Evolutionary conservation across 2,888 invertebrate genomes (phyloP).

Genomic region (Anoncus sp.): DNA sequence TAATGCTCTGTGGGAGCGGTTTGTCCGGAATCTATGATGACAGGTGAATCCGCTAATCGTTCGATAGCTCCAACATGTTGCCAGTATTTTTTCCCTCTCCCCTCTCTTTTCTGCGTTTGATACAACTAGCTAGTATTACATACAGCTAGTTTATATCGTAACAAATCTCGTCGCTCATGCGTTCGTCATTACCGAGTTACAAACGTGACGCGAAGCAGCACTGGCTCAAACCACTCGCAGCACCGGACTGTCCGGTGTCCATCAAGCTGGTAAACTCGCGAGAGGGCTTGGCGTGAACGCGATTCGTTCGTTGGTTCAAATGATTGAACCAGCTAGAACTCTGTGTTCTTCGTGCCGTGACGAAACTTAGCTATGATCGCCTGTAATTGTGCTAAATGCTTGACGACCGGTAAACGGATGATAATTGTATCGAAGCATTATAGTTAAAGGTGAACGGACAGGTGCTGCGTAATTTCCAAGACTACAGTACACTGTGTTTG

Average conservation of each 20-base stretch:
- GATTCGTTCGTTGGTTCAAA: conserved; percentile 13
- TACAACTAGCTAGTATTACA: conserved; percentile 36
- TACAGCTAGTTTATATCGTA: conserved; percentile 36
- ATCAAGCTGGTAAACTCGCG: conserved; percentile 40
- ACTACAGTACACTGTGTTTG: neutral
- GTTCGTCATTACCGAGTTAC: conserved; percentile 39
- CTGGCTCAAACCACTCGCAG: conserved; percentile 13
- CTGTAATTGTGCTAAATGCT: conserved; percentile 80
- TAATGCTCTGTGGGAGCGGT: conserved; percentile 75
- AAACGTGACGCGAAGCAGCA: conserved; percentile 28
- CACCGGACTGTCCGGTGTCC: conserved; percentile 35
- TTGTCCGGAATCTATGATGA: conserved; percentile 76
- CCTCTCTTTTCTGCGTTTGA: conserved; percentile 10
- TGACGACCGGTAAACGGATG: conserved; percentile 81
- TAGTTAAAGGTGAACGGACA: conserved; percentile 51
- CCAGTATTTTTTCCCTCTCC: conserved; percentile 10
- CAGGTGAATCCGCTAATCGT: conserved; percentile 81
- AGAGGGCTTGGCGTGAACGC: conserved; percentile 53
- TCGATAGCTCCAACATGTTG: conserved; percentile 69
- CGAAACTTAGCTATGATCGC: conserved; percentile 79
- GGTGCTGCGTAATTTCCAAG: conserved; percentile 62
- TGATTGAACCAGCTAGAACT: conserved; percentile 44
- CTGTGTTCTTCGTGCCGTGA: conserved; percentile 72
- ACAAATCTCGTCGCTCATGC: conserved; percentile 42
- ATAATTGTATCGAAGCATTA: conserved; percentile 75